Percentiles rank a stretch among this genome's conserved stretches.
Conservation (phyloP, 2,888 invertebrate species). For the Mimas tiliae region DNA sequence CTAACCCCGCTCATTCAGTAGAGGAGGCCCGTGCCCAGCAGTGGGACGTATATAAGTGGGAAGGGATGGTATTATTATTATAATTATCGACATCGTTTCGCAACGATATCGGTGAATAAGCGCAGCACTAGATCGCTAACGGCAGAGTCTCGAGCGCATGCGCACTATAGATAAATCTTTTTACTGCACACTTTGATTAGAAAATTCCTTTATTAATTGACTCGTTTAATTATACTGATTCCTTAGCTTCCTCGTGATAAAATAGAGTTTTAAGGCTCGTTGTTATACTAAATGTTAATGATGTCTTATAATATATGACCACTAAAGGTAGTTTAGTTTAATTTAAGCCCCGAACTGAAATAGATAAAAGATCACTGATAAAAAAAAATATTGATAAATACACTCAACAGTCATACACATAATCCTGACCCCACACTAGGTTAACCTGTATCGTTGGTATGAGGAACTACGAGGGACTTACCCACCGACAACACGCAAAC, state of each 20-base stretch:
- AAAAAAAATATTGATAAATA: too few relatives aligned
- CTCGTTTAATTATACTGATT: conserved; percentile 63
- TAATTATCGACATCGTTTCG: conserved; percentile 32
- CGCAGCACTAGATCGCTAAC: conserved; percentile 45
- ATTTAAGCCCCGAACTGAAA: neutral
- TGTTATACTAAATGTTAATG: conserved; percentile 15
- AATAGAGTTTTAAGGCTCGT: conserved; percentile 29
- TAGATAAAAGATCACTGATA: too few relatives aligned
- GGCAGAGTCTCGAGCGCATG: conserved; percentile 35
- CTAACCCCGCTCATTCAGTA: too few relatives aligned
- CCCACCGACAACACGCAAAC: too few relatives aligned
- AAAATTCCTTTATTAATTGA: conserved; percentile 81
- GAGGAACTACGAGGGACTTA: too few relatives aligned
- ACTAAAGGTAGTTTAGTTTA: neutral
- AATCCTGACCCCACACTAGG: too few relatives aligned
- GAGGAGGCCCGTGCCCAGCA: too few relatives aligned
- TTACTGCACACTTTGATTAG: conserved; percentile 77
- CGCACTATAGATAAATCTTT: conserved; percentile 75
- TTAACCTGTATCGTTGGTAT: too few relatives aligned
- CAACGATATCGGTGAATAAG: conserved; percentile 60
- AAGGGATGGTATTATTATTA: too few relatives aligned
- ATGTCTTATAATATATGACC: neutral
- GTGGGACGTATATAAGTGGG: too few relatives aligned
- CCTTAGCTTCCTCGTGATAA: conserved; percentile 27
- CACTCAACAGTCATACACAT: too few relatives aligned